Evolutionary conservation across 2,113 vertebrate genomes (phyloP), one percentile per base, ranked within the genome.

Genomic region (Chaetodon trifascialis): DNA sequence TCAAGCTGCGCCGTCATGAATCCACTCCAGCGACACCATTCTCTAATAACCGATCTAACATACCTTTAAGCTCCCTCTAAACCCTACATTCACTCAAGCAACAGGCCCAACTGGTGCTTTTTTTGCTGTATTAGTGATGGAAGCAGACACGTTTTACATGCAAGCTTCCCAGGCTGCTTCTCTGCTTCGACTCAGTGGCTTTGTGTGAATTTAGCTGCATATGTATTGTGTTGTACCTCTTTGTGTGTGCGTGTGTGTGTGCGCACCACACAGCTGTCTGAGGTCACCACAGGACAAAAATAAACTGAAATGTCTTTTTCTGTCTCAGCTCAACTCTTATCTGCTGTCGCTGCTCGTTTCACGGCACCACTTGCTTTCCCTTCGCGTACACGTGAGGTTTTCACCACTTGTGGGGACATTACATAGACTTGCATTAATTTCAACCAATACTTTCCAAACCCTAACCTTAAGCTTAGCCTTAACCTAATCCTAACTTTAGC

Each of bases 201-300:
- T 21, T 34, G 12, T 44, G 46, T 54, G 23, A 63, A 15, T 40
- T 55, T 1, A 46, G 2, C 17, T 40, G 52, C 63, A 12, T 3
- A 51, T 34, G 10, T 30, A 11, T 40, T 59, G 16, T 55, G 11
- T 34, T 36, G 9, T 56, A 14, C 25, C 55, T 52, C 0, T 52
- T 42, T 63, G 12, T 71, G 11, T 70, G 44, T 63, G 15, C 65
- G 73, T 14, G 44, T 63, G 15, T 71, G 73, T 14, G 11, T 1
- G 25, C 44, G 40, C 14, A 38, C n/a, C 54, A 30, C 19, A 36
- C 56, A 44, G 38, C 84, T 68, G 47, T 70, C 23, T 67, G 46
- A 74, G 63, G 58, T 70, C 79, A 58, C 21, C 58, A 46, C 34
- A 11, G 47, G 56, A 62, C 19, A 30, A 74, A 85, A 83, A 70